Evolutionary conservation across 2,888 invertebrate species (phyloP).

Genomic region (Ariolimax columbianus): DNA sequence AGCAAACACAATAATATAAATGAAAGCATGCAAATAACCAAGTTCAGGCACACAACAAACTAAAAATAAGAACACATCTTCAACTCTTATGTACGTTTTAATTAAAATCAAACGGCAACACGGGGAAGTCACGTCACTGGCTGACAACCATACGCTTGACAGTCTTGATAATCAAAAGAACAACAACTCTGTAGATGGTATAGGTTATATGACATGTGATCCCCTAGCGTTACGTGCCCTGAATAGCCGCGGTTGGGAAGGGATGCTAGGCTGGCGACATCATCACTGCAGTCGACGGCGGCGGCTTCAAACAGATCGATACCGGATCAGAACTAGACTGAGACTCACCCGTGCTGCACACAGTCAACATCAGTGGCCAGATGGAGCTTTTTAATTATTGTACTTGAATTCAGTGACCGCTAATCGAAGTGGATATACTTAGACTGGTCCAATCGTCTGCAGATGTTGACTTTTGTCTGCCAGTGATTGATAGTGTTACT

Average conservation of each 20-base stretch:
- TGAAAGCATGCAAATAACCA: too few species aligned
- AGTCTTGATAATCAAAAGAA: neutral
- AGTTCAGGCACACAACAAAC: too few species aligned
- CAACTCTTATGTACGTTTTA: neutral
- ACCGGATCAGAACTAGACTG: neutral
- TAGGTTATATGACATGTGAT: slow-evolving; percentile 1
- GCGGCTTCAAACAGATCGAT: slow-evolving; percentile 3
- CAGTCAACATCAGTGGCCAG: neutral
- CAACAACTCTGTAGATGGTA: neutral
- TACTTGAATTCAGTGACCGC: neutral
- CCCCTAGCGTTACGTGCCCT: slow-evolving; percentile 18
- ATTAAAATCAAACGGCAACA: neutral
- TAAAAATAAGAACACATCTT: neutral
- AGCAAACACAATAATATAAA: too few species aligned
- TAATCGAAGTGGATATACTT: neutral
- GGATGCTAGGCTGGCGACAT: slow-evolving; percentile 4
- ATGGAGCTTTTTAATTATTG: slow-evolving; percentile 4
- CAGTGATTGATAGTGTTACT: neutral
- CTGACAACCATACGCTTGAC: neutral
- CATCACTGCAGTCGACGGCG: neutral
- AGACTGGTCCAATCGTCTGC: neutral
- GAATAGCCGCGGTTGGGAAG: neutral
- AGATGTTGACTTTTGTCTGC: neutral
- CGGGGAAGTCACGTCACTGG: neutral
- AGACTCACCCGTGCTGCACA: neutral